Conservation (phyloP, 2,888 invertebrate species). For the Steromphala cineraria region DNA sequence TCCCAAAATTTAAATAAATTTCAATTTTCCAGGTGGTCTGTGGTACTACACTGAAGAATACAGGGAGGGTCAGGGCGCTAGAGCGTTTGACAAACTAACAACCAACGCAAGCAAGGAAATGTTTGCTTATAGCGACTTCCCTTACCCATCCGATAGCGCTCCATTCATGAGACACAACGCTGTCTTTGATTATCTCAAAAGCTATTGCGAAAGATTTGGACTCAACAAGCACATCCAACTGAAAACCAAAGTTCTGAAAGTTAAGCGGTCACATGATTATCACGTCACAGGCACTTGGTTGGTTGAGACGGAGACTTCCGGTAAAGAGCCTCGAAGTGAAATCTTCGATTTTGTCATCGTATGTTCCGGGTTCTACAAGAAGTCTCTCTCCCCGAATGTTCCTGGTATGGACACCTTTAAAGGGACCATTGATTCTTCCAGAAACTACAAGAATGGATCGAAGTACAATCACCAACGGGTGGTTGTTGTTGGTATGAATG, state of each 20-base stretch:
- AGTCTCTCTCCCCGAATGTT: background rate
- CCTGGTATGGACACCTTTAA: background rate
- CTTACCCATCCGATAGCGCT: background rate
- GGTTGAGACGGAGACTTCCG: background rate
- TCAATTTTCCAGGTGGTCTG: background rate
- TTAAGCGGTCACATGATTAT: background rate
- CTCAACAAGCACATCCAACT: slow-evolving; percentile 3
- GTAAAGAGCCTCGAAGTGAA: background rate
- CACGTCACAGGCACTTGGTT: background rate
- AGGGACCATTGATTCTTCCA: background rate
- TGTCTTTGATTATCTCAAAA: background rate
- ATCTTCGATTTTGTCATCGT: slow-evolving; percentile 1
- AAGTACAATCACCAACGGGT: background rate
- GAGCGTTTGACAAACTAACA: slow-evolving; percentile 1
- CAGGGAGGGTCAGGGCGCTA: slow-evolving; percentile 8
- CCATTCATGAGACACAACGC: background rate
- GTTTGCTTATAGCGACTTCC: slow-evolving; percentile 10
- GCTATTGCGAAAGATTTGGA: background rate
- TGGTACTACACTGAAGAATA: slow-evolving; percentile 16
- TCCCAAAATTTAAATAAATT: too few relatives aligned
- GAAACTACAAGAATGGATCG: background rate
- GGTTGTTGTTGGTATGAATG: slow-evolving; percentile 7
- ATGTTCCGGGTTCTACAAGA: slow-evolving; percentile 10
- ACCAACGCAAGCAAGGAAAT: slow-evolving; percentile 7
- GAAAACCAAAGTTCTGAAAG: background rate